Base-by-base conservation (phyloP, 2,888 invertebrate species). In the Hypomecis atomaria region DNA sequence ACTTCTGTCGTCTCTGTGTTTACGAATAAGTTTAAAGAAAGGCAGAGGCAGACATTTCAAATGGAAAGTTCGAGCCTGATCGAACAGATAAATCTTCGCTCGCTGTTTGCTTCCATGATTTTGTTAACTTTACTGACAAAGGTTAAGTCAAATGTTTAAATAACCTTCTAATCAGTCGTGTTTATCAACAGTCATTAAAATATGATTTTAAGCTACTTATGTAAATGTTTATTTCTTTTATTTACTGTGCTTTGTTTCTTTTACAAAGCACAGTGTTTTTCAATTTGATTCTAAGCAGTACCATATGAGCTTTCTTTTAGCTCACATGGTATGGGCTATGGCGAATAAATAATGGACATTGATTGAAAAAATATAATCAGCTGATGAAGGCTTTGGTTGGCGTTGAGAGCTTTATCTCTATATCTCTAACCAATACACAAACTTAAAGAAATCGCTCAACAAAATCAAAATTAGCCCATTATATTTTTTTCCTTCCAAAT, bases 51-150 rank as follows among this genome's bases (percentile, higher is more conserved):
- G 86, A 82, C 79, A 78, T 82, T 88, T 82, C 83, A 72, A 82
- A 82, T 83, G 77, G 79, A 83, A 89, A 88, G 82, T 89, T 88
- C 75, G 72, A 77, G 69, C 76, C 74, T 78, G 79, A 83, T 82
- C 75, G 79, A 79, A 82, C 78, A 82, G 86, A 85, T 83, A 80
- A 82, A 83, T 78, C 78, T 73, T 70, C 76, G 74, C 73, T 74
- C 64, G 69, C 43, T 83, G 59, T 70, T 72, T 70, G 69, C 63
- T 37, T 45, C 57, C 61, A 71, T 82, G 79, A 83, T 81, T 83
- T 75, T 77, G 75, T 79, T 77, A 78, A 77, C 74, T 79, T 73
- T 73, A 75, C 71, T 73, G 72, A 71, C 61, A 67, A n/a, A n/a
- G 63, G 66, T 65, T 65, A 66, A 65, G 67, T 66, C 66, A 64